Conservation (phyloP, 2,797 vertebrate genomes). For the Microcaecilia unicolor region DNA sequence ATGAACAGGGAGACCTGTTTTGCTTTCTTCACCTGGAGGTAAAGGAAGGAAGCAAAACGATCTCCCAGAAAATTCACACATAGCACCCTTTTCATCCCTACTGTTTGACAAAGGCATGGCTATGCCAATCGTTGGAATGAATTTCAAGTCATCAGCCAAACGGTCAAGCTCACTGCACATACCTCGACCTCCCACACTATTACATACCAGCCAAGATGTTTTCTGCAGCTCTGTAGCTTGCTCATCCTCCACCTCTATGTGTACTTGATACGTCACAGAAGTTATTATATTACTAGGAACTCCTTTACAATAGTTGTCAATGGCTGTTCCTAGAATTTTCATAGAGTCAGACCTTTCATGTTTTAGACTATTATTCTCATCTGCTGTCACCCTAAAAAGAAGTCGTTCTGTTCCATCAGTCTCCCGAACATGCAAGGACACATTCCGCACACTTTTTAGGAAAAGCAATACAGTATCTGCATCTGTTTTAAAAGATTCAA, state of each 20-base stretch:
- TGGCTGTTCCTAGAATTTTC: slow-evolving; percentile 72
- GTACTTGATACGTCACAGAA: slow-evolving; percentile 84
- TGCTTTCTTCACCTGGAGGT: slow-evolving; percentile 88
- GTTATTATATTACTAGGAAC: slow-evolving; percentile 68
- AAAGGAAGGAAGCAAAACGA: slow-evolving; percentile 96
- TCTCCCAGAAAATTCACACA: slow-evolving; percentile 75
- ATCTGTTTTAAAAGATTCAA: slow-evolving; percentile 91
- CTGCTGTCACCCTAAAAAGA: slow-evolving; percentile 81
- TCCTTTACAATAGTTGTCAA: slow-evolving; percentile 79
- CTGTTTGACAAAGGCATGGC: slow-evolving; percentile 67
- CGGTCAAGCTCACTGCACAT: slow-evolving; percentile 79
- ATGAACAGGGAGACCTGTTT: slow-evolving; percentile 91
- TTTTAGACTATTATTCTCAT: slow-evolving; percentile 69
- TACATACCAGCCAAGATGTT: slow-evolving; percentile 88
- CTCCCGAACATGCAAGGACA: slow-evolving; percentile 83
- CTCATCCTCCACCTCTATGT: slow-evolving; percentile 78
- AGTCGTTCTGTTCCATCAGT: slow-evolving; percentile 78
- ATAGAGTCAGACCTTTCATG: slow-evolving; percentile 76
- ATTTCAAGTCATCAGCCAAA: slow-evolving; percentile 90
- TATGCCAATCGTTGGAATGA: slow-evolving; percentile 86
- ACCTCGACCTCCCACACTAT: slow-evolving; percentile 87
- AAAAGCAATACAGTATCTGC: slow-evolving; percentile 93
- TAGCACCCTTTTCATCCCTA: slow-evolving; percentile 59
- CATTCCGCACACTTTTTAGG: slow-evolving; percentile 84
- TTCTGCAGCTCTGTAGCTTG: slow-evolving; percentile 70